A percentile compares a stretch with the other conserved stretches of the same genome.
Conservation (phyloP, 2,888 invertebrate species). For the Helleia helle region DNA sequence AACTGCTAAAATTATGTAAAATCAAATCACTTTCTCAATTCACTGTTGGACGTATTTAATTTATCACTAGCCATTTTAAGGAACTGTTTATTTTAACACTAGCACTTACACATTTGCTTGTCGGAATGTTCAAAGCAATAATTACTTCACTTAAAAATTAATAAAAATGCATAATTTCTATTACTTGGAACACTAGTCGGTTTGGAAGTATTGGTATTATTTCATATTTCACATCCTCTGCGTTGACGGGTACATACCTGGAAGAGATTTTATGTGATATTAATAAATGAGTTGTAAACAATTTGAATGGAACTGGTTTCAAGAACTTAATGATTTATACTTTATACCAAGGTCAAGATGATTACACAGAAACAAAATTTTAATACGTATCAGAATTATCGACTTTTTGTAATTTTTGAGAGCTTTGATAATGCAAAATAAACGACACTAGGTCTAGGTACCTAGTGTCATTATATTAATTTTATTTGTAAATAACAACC, state of each 20-base stretch:
- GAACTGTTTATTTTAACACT: conserved; percentile 33
- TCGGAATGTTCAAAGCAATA: too few relatives aligned
- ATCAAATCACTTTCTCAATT: conserved; percentile 41
- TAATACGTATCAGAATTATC: background rate
- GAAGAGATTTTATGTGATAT: conserved; percentile 39
- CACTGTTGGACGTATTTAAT: conserved; percentile 41
- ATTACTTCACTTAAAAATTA: background rate
- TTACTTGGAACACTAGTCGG: too few relatives aligned
- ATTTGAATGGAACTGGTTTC: conserved; percentile 34
- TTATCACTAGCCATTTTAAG: conserved; percentile 46
- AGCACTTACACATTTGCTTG: background rate
- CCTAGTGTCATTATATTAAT: too few relatives aligned
- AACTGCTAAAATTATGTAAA: too few relatives aligned
- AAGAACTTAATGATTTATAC: conserved; percentile 16
- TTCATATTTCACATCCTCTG: background rate
- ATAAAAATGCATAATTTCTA: background rate
- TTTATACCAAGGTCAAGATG: background rate
- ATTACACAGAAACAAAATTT: conserved; percentile 1
- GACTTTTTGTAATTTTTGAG: background rate
- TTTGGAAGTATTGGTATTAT: too few relatives aligned
- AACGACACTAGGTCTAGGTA: too few relatives aligned
- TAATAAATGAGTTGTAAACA: too few relatives aligned
- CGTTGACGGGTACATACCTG: conserved; percentile 40
- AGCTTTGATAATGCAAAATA: too few relatives aligned
- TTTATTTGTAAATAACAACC: too few relatives aligned